phyloP scores from a whole-genome alignment of 2,797 vertebrate species.

The Neosilurus hyrtlii region DNA sequence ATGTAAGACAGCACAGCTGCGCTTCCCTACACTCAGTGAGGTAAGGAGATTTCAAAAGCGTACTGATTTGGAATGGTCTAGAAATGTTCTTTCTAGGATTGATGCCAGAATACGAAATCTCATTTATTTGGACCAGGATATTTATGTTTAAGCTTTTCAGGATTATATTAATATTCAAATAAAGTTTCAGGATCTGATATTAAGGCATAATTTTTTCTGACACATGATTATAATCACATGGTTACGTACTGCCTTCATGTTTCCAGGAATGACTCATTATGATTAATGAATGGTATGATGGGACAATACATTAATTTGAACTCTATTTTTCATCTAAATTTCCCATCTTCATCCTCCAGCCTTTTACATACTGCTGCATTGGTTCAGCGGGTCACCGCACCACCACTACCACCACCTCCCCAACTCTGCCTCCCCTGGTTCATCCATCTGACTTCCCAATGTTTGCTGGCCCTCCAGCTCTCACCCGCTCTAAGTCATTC shows the following conservation, averaged over 20 bases:
- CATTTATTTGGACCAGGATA: background rate
- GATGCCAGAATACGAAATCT: background rate
- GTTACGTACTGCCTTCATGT: background rate
- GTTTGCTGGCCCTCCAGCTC: conserved; percentile 57
- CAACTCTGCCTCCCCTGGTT: conserved; percentile 61
- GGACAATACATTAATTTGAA: background rate
- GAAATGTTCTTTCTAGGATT: background rate
- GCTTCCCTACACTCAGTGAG: conserved; percentile 90
- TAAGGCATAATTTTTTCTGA: background rate
- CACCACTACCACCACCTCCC: conserved; percentile 80
- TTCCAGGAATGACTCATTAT: background rate
- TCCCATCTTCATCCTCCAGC: conserved; percentile 64
- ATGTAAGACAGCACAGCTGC: conserved; percentile 80
- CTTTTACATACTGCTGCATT: conserved; percentile 96
- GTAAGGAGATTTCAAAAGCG: conserved; percentile 61
- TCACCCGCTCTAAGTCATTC: conserved; percentile 90
- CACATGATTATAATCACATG: background rate
- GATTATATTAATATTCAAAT: background rate
- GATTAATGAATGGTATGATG: background rate
- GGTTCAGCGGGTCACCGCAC: conserved; percentile 93
- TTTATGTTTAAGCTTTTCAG: background rate
- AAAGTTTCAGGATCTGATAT: background rate
- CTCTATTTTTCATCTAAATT: background rate
- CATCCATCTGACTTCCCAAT: conserved; percentile 72
- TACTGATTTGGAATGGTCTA: background rate